These are phyloP conservation scores for Oscheius sp. DNA, from an alignment of 2,888 invertebrate genomes.

Conservation along the genomic window DNA sequence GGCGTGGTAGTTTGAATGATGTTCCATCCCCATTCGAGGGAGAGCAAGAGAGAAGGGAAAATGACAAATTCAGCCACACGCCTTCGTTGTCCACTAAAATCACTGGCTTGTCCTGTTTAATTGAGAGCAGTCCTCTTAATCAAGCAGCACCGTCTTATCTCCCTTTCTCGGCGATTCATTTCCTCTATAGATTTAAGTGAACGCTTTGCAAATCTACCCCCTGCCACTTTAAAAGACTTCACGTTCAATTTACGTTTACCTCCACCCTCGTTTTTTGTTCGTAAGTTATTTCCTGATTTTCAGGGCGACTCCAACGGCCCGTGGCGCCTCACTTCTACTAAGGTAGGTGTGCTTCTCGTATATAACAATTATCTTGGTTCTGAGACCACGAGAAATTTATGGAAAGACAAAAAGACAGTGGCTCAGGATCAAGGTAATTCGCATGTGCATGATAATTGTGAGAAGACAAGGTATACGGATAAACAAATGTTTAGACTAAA, in stretches of 20 bases:
- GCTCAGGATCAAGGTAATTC: not conserved
- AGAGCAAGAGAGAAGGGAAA: slow-evolving; percentile 10
- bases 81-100: slow-evolving; percentile 4
- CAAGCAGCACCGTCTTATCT: slow-evolving; percentile 35
- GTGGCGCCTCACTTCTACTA: slow-evolving; percentile 17
- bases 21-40: slow-evolving; percentile 6
- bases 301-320: slow-evolving; percentile 31
- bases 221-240: not conserved
- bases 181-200: slow-evolving; percentile 3
- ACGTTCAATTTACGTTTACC: not conserved
- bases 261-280: not conserved
- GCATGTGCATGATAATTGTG: slow-evolving; percentile 8
- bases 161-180: slow-evolving; percentile 8
- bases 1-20: slow-evolving; percentile 35
- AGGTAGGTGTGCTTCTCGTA: slow-evolving; percentile 8
- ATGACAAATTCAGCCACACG: not conserved
- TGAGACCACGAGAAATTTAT: not conserved
- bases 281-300: not conserved
- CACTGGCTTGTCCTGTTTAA: slow-evolving; percentile 29
- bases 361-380: slow-evolving; percentile 1
- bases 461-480: not conserved
- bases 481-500: not conserved
- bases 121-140: slow-evolving; percentile 24
- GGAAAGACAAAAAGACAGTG: not conserved
- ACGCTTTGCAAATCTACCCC: not conserved